Conservation (phyloP, 2,113 vertebrate genomes). For the Ploceus nigricollis region DNA sequence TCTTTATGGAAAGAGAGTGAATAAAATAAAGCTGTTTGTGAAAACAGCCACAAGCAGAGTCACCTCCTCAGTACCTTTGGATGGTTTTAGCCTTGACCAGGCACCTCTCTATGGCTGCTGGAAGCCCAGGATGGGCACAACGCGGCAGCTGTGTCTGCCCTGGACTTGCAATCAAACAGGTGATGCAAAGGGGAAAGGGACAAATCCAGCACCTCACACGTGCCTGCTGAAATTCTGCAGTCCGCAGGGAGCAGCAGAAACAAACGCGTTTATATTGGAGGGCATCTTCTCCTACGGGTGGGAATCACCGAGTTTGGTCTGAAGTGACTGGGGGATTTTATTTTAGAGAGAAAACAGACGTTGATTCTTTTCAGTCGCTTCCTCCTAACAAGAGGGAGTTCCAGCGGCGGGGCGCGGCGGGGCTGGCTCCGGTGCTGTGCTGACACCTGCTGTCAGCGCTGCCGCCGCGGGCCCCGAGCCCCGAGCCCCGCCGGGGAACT, state of each 20-base stretch:
- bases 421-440: background rate
- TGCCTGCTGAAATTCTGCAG: background rate
- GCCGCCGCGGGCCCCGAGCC: no score
- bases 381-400: accelerated
- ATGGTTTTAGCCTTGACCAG: background rate
- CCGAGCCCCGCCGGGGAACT: accelerated
- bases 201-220: accelerated
- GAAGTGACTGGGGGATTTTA: accelerated
- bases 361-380: background rate
- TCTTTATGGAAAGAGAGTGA: background rate
- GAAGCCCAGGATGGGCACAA: accelerated
- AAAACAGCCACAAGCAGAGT: background rate
- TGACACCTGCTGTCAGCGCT: background rate
- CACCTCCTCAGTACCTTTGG: background rate
- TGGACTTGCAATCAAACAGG: background rate
- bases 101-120: background rate
- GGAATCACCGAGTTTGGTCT: background rate
- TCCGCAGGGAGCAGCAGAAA: accelerated
- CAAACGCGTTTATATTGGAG: accelerated
- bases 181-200: background rate
- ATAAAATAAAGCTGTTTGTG: background rate
- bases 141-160: accelerated
- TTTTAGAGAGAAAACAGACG: background rate
- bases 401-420: accelerated
- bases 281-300: background rate